phyloP scores from a whole-genome alignment of 2,797 vertebrate genomes.

The Brotula barbata region DNA sequence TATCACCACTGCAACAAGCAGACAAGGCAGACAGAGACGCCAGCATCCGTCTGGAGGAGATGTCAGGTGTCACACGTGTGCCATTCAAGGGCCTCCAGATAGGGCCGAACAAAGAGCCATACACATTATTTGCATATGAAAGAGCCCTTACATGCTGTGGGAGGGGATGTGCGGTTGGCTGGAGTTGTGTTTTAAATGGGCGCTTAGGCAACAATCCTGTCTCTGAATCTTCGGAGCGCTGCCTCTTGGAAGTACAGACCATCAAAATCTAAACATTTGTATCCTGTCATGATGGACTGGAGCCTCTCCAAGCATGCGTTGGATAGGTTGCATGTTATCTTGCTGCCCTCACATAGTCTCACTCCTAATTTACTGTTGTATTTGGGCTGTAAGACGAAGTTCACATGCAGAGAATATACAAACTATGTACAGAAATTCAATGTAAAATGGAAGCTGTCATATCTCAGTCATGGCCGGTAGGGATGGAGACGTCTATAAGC shows the following conservation, averaged over 20 bases:
- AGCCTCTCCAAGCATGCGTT: too few species aligned
- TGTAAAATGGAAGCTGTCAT: too few species aligned
- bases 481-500: conserved; percentile 64
- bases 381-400: too few species aligned
- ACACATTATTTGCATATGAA: conserved; percentile 71
- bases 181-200: conserved; percentile 29
- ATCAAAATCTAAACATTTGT: too few species aligned
- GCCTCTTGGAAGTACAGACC: conserved; percentile 12
- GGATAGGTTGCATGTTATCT: too few species aligned
- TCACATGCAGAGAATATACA: too few species aligned
- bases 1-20: conserved; percentile 65
- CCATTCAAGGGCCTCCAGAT: conserved; percentile 54
- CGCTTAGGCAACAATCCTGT: conserved; percentile 13
- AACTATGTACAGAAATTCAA: too few species aligned
- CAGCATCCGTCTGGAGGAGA: conserved; percentile 33
- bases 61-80: conserved; percentile 62
- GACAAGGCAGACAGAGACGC: conserved; percentile 29
- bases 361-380: too few species aligned
- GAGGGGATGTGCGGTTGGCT: conserved; percentile 57
- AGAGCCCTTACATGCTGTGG: conserved; percentile 52
- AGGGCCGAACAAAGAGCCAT: conserved; percentile 65
- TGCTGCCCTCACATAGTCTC: too few species aligned
- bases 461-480: conserved; percentile 30
- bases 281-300: too few species aligned
- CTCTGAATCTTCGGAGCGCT: conserved; percentile 36